These are phyloP conservation scores for Brachionus koreanus DNA, from an alignment of 1,140 invertebrate genomes.

Conservation along the genomic window DNA sequence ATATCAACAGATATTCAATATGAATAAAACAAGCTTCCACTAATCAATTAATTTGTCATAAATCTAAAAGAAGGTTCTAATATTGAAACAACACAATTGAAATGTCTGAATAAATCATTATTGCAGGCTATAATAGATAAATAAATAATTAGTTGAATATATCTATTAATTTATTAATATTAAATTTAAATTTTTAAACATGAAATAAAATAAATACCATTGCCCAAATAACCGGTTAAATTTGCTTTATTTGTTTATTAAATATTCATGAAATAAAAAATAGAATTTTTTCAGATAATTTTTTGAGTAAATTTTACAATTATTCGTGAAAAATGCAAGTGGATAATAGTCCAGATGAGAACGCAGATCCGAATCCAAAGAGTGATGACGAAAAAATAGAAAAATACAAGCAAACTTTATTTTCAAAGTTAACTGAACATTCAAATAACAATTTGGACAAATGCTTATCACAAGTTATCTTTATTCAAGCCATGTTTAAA, in stretches of 20 bases:
- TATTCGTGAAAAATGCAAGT: neutral
- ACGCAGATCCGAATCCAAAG: neutral
- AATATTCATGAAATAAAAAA: neutral
- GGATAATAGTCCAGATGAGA: neutral
- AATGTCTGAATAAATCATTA: too few species aligned
- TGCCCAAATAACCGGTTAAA: neutral
- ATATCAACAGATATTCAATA: too few species aligned
- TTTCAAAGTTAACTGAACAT: neutral
- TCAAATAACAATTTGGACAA: neutral
- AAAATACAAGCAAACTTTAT: conserved; percentile 1
- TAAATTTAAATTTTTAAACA: too few species aligned
- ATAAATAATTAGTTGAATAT: too few species aligned
- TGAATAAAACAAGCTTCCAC: too few species aligned
- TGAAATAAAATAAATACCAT: neutral
- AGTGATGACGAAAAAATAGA: neutral
- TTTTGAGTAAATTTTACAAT: neutral
- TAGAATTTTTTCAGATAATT: neutral
- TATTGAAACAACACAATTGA: too few species aligned
- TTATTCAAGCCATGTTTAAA: conserved; percentile 24
- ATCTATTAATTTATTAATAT: too few species aligned
- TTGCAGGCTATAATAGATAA: too few species aligned
- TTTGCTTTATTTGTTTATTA: neutral
- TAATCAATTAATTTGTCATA: too few species aligned
- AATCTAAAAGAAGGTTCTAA: too few species aligned
- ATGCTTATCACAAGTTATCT: conserved; percentile 14